A percentile compares a stretch with the other conserved stretches of the same genome.
Conservation (phyloP, 1,140 invertebrate genomes). For the Pentalonia nigronervosa region DNA sequence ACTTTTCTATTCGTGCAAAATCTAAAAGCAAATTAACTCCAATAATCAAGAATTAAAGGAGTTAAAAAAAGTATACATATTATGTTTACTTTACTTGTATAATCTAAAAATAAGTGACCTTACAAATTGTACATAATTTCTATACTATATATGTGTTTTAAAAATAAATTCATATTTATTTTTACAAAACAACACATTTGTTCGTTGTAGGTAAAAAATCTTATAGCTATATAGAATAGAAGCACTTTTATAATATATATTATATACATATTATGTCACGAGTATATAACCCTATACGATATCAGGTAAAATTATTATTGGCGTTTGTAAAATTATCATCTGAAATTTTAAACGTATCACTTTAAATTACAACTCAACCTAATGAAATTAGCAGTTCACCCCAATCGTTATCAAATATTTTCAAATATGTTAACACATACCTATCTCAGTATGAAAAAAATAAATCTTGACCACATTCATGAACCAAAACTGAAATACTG, state of each 20-base stretch:
- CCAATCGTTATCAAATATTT: background rate
- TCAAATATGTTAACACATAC: background rate
- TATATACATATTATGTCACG: background rate
- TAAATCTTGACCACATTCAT: background rate
- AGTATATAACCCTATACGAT: background rate
- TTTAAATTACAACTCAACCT: background rate
- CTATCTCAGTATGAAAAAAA: background rate
- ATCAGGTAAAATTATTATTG: background rate
- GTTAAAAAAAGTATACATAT: background rate
- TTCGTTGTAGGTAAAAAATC: background rate
- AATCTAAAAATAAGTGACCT: background rate
- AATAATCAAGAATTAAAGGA: background rate
- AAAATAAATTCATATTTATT: background rate
- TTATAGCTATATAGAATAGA: background rate
- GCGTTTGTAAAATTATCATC: background rate
- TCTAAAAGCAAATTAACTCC: background rate
- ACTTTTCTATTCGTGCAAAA: background rate
- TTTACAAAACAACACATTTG: background rate
- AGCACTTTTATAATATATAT: background rate
- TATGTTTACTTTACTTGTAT: background rate
- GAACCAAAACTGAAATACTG: background rate
- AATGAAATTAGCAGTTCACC: background rate
- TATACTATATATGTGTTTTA: background rate
- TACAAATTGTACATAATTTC: background rate
- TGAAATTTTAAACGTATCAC: background rate